phyloP scores from a whole-genome alignment of 2,113 vertebrate genomes.

The Cyrtonyx montezumae region DNA sequence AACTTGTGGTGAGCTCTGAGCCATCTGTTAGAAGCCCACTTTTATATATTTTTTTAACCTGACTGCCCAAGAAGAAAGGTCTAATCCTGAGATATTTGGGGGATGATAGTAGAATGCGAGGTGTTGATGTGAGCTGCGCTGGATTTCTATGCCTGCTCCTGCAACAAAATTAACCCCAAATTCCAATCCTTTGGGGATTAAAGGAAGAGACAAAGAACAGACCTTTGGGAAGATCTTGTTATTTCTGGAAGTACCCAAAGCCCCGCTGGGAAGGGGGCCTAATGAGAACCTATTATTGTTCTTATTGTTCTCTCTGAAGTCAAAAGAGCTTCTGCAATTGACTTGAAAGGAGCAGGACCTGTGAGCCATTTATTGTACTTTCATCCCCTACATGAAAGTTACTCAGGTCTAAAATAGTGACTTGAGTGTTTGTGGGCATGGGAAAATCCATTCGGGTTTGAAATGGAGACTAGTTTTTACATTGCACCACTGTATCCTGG shows the following conservation, averaged over 20 bases:
- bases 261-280: constrained; percentile 61
- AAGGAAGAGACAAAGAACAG: constrained; percentile 64
- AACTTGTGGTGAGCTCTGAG: background rate
- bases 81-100: background rate
- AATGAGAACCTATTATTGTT: constrained; percentile 68
- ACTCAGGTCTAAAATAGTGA: background rate
- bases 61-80: constrained; percentile 40
- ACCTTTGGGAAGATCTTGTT: constrained; percentile 68
- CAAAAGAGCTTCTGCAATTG: constrained; percentile 52
- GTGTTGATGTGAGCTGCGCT: constrained; percentile 31
- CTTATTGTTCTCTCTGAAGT: constrained; percentile 62
- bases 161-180: constrained; percentile 63
- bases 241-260: constrained; percentile 69
- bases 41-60: background rate
- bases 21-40: constrained; percentile 23
- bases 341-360: constrained; percentile 66
- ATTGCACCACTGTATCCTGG: background rate
- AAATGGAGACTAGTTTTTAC: background rate
- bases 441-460: background rate
- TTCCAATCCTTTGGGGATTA: constrained; percentile 55
- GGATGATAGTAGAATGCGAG: constrained; percentile 3
- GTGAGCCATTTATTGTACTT: constrained; percentile 60
- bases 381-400: background rate
- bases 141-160: constrained; percentile 24
- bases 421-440: background rate